Base-by-base conservation (phyloP, 2,888 invertebrate species). In the Ametastegia equiseti region DNA sequence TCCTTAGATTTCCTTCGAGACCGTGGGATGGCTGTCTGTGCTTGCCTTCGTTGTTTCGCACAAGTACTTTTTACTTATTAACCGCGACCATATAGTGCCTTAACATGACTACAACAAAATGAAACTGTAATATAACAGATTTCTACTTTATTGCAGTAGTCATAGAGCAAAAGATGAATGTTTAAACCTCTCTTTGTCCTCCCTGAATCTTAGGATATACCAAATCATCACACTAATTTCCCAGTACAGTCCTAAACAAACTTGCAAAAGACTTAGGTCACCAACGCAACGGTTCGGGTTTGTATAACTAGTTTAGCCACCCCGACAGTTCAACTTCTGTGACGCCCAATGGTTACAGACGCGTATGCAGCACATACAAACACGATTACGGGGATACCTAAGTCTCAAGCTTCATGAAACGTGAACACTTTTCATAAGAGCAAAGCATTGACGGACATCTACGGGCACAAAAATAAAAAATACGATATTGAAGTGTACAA, bases 1-100 rank as follows among this genome's bases (percentile, higher is more conserved):
- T 45, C 67, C 36, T 36, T 27, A 54, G 75, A 75, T 75, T 75
- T 75, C 75, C 75, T 75, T 54, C 36, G 75, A 75, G 75, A 75
- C 54, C 71, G 7, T 36, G 47, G n/a, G 45, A 30, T 30, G 7
- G 39, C 67, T 30, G 30, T 27, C 63, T 63, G n/a, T n/a, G n/a
- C n/a, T n/a, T n/a, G n/a, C 7, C 33, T 9, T 33, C 63, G 33
- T 63, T 63, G 63, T 33, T 33, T 63, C 63, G 63, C 63, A 33
- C 63, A 63, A 30, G 63, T 33, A 19, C 23, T 54, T 15, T 9
- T 67, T 67, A 67, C 11, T 67, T 67, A 67, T 67, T 67, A 39
- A 67, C 23, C 36, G 19, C 13, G 36, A 67, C 36, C 19, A 15
- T 67, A 19, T 67, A 27, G 27, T 2, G 30, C 30, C 27, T 11